Percentiles rank a stretch among this genome's conserved stretches.
These are phyloP conservation scores for Ischnus inquisitorius DNA, from an alignment of 2,888 invertebrate species.

Conservation along the genomic window DNA sequence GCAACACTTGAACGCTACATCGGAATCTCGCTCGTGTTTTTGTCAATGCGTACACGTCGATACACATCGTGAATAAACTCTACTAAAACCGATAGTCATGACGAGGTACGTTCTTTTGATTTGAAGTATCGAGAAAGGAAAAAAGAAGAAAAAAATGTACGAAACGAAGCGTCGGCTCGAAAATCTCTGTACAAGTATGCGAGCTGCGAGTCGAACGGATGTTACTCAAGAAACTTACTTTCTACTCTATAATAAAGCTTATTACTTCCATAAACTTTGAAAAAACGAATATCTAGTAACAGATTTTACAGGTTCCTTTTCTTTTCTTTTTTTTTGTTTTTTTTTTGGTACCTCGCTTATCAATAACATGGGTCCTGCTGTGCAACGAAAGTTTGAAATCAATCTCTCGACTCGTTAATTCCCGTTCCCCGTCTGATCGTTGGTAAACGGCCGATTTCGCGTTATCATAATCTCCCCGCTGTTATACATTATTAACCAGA, in stretches of 20 bases:
- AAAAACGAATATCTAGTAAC: slow-evolving; percentile 69
- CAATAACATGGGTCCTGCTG: slow-evolving; percentile 63
- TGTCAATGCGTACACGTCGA: slow-evolving; percentile 40
- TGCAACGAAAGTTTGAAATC: slow-evolving; percentile 67
- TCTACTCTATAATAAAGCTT: slow-evolving; percentile 69
- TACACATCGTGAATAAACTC: slow-evolving; percentile 49
- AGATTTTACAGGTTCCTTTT: slow-evolving; percentile 66
- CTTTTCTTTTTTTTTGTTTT: slow-evolving; percentile 53
- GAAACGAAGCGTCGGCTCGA: slow-evolving; percentile 46
- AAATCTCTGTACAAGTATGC: slow-evolving; percentile 62
- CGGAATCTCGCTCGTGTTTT: slow-evolving; percentile 42
- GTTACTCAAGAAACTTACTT: slow-evolving; percentile 60
- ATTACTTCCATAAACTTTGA: slow-evolving; percentile 68
- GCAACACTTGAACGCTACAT: slow-evolving; percentile 33
- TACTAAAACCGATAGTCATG: slow-evolving; percentile 44
- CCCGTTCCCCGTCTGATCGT: slow-evolving; percentile 53
- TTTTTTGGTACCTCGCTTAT: slow-evolving; percentile 71
- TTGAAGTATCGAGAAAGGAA: slow-evolving; percentile 42
- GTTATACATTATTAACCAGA: slow-evolving; percentile 62
- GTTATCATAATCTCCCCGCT: slow-evolving; percentile 65
- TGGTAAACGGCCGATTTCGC: slow-evolving; percentile 58
- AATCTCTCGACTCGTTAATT: slow-evolving; percentile 58
- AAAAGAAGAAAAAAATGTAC: slow-evolving; percentile 39
- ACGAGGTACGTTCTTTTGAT: slow-evolving; percentile 59
- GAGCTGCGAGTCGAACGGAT: slow-evolving; percentile 41